Base-by-base conservation (phyloP, 2,797 vertebrate species). In the Coreius guichenoti region DNA sequence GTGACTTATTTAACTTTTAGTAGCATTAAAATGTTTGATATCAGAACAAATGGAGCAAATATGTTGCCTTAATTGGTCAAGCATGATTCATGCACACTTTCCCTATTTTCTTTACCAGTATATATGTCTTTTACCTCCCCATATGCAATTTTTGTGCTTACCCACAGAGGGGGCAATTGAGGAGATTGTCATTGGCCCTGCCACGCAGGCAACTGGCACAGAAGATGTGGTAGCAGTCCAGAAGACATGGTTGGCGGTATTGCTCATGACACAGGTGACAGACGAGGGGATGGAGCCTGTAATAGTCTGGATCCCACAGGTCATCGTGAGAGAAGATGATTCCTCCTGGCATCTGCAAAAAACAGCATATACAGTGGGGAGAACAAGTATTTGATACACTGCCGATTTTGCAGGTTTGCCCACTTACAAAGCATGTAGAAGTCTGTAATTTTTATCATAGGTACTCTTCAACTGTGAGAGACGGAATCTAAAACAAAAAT, bases 191-290 rank as follows among this genome's bases (percentile, higher is more conserved):
- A 1, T 88, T 86, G 79, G 95, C 95, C 0, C 95, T 94, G 83
- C 97, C 96, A 3, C 95, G 93, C 82, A 98, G 92, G 89, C 97
- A 99, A 92, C 94, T 95, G 82, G 97, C 95, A 0, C 97, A 98
- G 94, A 97, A 96, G 92, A 96, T 95, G 92, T 99, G 97, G 93
- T 98, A 97, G 89, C 97, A 98, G 90, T 98, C 97, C 85, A 99
- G 91, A 90, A 99, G 94, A 90, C 97, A 98, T 0, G 96, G 97
- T 12, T 95, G 95, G 90, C 96, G 95, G 86, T 97, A 98, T 90
- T 97, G 97, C 84, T 95, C 94, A 0, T 96, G 96, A 92, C 97
- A 99, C 86, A 98, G 94, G 82, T 96, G 96, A 84, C 97, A 98
- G 85, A 97, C 93, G 83, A 98, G 93, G 0, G 97, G 97, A 93